Evolutionary conservation across 2,888 invertebrate genomes (phyloP).

Genomic region (Acrocyrtus sp.): DNA sequence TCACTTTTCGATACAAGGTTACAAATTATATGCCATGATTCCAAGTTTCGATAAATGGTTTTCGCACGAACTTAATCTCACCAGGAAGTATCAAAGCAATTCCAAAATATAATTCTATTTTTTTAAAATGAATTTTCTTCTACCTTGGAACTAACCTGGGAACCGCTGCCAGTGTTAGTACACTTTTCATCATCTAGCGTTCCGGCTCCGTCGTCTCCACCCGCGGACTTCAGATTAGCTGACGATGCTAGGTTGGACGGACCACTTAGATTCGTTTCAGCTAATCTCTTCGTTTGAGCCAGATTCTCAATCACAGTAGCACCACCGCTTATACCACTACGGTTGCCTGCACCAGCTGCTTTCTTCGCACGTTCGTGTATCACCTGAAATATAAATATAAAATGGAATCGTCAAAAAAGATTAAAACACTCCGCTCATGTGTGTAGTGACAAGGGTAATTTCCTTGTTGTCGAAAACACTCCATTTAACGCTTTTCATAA

Average conservation of each 20-base stretch:
- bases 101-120: too few relatives aligned
- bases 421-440: not conserved
- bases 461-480: not conserved
- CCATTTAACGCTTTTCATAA: too few relatives aligned
- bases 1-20: too few relatives aligned
- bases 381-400: constrained; percentile 72
- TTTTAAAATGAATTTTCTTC: too few relatives aligned
- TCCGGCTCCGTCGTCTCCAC: constrained; percentile 33
- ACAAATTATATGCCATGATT: too few relatives aligned
- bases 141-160: constrained; percentile 78
- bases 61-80: not conserved
- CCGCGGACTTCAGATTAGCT: constrained; percentile 27
- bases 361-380: constrained; percentile 86
- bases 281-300: constrained; percentile 75
- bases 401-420: not conserved
- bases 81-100: not conserved
- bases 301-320: constrained; percentile 89
- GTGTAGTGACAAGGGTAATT: too few relatives aligned
- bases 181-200: constrained; percentile 74
- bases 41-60: too few relatives aligned
- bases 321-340: constrained; percentile 68
- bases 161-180: constrained; percentile 90
- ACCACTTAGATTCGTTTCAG: constrained; percentile 73
- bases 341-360: constrained; percentile 79
- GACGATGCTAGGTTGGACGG: constrained; percentile 57